These are phyloP conservation scores for Tribolium freemani DNA, from an alignment of 2,888 invertebrate genomes.

Conservation along the genomic window DNA sequence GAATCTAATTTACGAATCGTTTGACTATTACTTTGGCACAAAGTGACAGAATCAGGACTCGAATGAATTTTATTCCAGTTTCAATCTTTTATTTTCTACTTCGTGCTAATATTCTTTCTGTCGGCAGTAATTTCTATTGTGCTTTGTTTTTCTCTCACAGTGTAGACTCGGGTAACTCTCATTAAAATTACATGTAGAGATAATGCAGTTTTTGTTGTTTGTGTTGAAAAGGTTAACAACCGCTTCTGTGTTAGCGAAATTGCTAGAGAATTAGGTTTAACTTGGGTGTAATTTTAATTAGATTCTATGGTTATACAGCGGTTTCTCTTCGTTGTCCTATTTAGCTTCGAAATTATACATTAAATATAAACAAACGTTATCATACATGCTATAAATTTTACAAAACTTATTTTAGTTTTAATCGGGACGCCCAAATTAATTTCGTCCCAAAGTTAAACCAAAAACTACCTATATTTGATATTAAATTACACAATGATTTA, in stretches of 20 bases:
- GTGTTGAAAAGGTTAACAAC: slow-evolving; percentile 47
- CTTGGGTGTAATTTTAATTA: slow-evolving; percentile 49
- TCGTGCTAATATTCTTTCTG: slow-evolving; percentile 24
- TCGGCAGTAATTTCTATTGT: slow-evolving; percentile 24
- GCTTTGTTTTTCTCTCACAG: slow-evolving; percentile 31
- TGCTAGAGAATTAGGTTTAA: slow-evolving; percentile 45
- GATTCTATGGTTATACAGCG: slow-evolving; percentile 46
- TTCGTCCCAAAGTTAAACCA: not conserved
- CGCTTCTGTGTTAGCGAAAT: slow-evolving; percentile 36
- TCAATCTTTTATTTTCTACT: slow-evolving; percentile 25
- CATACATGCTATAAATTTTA: slow-evolving; percentile 26
- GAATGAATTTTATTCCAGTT: slow-evolving; percentile 18
- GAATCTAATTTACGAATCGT: not conserved
- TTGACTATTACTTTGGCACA: no score
- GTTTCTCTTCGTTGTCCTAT: slow-evolving; percentile 42
- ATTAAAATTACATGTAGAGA: slow-evolving; percentile 54
- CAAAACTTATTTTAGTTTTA: slow-evolving; percentile 15
- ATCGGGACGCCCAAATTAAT: slow-evolving; percentile 10
- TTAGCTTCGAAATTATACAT: slow-evolving; percentile 36
- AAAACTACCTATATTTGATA: no score
- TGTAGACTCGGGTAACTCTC: slow-evolving; percentile 34
- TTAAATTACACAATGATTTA: no score
- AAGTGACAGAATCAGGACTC: not conserved
- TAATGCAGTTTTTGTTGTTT: slow-evolving; percentile 54
- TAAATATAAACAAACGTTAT: slow-evolving; percentile 39